Percentiles rank a stretch among this genome's conserved stretches.
Evolutionary conservation across 2,113 vertebrate species (phyloP).

Genomic region (Aix galericulata): DNA sequence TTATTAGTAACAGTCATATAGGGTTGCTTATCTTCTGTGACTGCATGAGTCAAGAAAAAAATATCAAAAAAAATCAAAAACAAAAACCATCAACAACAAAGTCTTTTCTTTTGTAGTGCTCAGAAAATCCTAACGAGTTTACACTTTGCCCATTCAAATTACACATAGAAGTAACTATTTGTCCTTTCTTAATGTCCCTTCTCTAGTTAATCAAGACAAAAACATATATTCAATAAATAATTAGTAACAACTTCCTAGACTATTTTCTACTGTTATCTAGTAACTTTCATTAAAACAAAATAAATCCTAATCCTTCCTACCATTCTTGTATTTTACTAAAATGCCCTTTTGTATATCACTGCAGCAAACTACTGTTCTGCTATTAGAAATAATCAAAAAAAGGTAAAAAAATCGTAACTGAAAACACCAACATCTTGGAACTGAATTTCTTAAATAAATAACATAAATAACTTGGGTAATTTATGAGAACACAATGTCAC

Average conservation of each 20-base stretch:
- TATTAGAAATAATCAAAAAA: neutral
- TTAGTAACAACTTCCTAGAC: neutral
- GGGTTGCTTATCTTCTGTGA: neutral
- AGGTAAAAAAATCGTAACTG: neutral
- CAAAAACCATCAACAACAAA: neutral
- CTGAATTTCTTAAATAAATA: neutral
- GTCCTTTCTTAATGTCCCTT: neutral
- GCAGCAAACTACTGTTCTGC: neutral
- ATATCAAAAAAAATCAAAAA: neutral
- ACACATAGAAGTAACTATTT: neutral
- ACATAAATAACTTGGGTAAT: neutral
- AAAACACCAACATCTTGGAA: neutral
- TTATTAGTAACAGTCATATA: neutral
- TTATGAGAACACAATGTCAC: neutral
- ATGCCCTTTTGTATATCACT: neutral
- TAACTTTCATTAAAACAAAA: neutral
- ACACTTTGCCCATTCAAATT: neutral
- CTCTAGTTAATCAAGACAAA: neutral
- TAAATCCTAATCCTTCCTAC: neutral
- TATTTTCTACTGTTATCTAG: neutral
- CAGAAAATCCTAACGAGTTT: neutral
- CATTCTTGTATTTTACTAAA: neutral
- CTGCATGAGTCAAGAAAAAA: neutral
- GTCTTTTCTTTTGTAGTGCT: neutral
- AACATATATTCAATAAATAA: neutral